Conservation (phyloP, 2,113 vertebrate species). For the Vidua chalybeata region DNA sequence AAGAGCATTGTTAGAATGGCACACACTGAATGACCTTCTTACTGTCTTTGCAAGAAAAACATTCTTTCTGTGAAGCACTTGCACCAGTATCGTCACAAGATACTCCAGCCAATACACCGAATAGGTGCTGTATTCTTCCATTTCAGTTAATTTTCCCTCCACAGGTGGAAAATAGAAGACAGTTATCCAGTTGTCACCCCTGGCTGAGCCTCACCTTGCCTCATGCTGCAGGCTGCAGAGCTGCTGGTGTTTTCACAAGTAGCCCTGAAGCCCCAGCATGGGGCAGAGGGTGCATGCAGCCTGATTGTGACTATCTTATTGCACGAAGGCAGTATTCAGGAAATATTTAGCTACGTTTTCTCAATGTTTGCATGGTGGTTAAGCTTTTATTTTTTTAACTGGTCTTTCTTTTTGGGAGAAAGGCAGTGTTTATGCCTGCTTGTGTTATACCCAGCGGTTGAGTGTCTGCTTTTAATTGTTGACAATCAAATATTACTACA, state of each 20-base stretch:
- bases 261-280: fast-evolving
- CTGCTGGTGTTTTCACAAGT: neutral
- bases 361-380: neutral
- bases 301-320: neutral
- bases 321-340: neutral
- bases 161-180: neutral
- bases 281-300: fast-evolving
- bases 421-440: neutral
- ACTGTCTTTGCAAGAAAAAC: neutral
- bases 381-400: neutral
- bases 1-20: neutral
- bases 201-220: neutral
- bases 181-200: fast-evolving
- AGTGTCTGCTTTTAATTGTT: neutral
- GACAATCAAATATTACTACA: neutral
- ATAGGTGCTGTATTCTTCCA: neutral
- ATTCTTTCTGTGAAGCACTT: neutral
- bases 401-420: neutral
- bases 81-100: fast-evolving
- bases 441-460: fast-evolving
- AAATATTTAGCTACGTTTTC: neutral
- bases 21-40: neutral
- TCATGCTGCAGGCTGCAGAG: fast-evolving
- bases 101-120: neutral
- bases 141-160: neutral